These are phyloP conservation scores for Leucoma salicis DNA, from an alignment of 2,888 invertebrate genomes.

Conservation along the genomic window DNA sequence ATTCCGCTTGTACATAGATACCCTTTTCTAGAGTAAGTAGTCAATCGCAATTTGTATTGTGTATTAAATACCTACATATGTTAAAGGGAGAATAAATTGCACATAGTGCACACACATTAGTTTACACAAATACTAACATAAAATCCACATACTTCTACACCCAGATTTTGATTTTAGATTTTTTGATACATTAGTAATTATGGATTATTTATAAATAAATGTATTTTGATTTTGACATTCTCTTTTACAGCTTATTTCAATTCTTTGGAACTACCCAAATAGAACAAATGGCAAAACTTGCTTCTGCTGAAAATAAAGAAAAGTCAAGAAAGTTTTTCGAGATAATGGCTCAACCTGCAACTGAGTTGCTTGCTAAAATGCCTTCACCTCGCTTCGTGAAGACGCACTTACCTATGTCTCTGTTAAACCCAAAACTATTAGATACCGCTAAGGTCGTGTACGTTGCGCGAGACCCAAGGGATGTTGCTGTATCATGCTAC, in stretches of 20 bases:
- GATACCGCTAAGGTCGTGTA: constrained; percentile 86
- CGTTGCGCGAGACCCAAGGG: constrained; percentile 92
- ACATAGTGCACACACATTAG: too few species aligned
- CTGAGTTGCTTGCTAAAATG: constrained; percentile 70
- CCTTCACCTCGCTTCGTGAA: constrained; percentile 73
- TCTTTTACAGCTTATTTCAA: constrained; percentile 2
- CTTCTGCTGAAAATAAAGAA: neutral
- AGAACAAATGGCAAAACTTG: neutral
- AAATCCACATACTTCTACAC: too few species aligned
- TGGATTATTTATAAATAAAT: too few species aligned
- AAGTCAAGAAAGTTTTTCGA: neutral
- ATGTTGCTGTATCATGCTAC: constrained; percentile 92
- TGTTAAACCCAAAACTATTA: constrained; percentile 84
- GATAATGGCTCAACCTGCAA: neutral
- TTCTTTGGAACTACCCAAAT: neutral
- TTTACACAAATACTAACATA: neutral
- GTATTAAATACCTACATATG: too few species aligned
- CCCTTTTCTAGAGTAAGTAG: constrained; percentile 86
- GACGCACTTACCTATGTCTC: constrained; percentile 89
- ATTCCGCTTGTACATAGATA: constrained; percentile 80
- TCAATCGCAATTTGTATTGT: too few species aligned
- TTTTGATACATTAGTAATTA: too few species aligned
- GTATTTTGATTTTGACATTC: too few species aligned
- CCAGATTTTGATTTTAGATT: too few species aligned
- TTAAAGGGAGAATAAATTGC: too few species aligned